Evolutionary conservation across 2,113 vertebrate genomes (phyloP), one percentile per base, ranked within the genome.

Genomic region (Dunckerocampus dactyliophorus): DNA sequence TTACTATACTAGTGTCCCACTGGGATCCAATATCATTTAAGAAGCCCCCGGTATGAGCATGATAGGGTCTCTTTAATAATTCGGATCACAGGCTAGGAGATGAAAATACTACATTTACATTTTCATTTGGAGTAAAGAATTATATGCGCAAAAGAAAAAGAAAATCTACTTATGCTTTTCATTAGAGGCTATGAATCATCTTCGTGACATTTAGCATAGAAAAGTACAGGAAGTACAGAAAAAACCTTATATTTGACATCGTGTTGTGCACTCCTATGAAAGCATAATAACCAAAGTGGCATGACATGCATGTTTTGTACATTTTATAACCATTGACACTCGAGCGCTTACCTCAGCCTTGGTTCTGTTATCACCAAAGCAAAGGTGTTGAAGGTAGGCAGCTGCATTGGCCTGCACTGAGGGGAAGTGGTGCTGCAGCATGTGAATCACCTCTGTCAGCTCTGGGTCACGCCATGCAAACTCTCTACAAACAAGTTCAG

Each of bases 341-440:
- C 7, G 31, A 7, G 57, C 14, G 22, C 17, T 47, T 90, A 99
- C 96, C 93, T 99, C 95, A 0, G 80, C 82, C 77, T 98, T 99
- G 39, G 94, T 82, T 80, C 92, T 92, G 89, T 95, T 97, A 81
- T 99, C 95, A 0, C 95, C 95, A 0, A 93, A 98, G 89, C 96
- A 99, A 74, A 98, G 92, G 86, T 99, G 97, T 82, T 99, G 97
- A 3, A 99, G 91, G 82, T 98, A 99, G 59, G 96, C 97, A 0
- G 97, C 97, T 0, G 97, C 97, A 0, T 98, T 99, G 0, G 97
- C 96, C 87, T 98, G 96, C 47, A 99, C 97, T 0, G 96, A 98
- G 0, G 95, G 95, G 80, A 98, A 98, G 81, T 98, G 95, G 80
- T 99, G 96, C 67, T 99, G 96, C 4, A 99, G 93, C 96, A 99